A percentile compares a stretch with the other conserved stretches of the same genome.
These are phyloP conservation scores for Trachelus iudaicus DNA, from an alignment of 2,888 invertebrate genomes.

Conservation along the genomic window DNA sequence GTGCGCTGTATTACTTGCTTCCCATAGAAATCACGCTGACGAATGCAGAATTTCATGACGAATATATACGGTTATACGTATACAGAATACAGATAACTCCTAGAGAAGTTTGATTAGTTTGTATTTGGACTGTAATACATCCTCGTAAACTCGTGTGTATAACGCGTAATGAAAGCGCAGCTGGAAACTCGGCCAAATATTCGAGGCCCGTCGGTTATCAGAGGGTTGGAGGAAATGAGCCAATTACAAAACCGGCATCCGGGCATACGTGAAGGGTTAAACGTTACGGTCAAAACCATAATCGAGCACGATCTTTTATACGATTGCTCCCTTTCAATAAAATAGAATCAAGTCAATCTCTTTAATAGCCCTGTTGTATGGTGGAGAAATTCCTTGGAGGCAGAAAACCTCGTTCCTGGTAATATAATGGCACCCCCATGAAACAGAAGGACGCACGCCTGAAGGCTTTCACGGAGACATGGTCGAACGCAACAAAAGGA, in stretches of 20 bases:
- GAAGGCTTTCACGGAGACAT: too few species aligned
- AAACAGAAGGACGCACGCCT: too few species aligned
- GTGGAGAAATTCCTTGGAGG: too few species aligned
- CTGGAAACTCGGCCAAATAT: neutral
- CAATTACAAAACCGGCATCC: neutral
- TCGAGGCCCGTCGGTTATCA: neutral
- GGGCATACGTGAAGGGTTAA: neutral
- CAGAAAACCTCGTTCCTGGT: too few species aligned
- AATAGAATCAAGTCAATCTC: too few species aligned
- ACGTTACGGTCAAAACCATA: too few species aligned
- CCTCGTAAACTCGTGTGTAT: neutral
- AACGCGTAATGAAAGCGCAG: neutral
- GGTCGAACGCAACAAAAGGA: too few species aligned
- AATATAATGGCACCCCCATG: too few species aligned
- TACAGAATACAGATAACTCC: neutral
- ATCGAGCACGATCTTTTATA: too few species aligned
- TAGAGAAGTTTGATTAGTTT: constrained; percentile 8
- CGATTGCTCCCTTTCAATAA: too few species aligned
- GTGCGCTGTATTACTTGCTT: neutral
- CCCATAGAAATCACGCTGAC: neutral
- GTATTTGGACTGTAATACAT: neutral
- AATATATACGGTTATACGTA: too few species aligned
- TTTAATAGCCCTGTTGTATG: too few species aligned
- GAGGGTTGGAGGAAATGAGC: constrained; percentile 14
- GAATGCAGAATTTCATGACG: neutral